phyloP scores from a whole-genome alignment of 2,888 invertebrate genomes.

The Erebia epiphron region DNA sequence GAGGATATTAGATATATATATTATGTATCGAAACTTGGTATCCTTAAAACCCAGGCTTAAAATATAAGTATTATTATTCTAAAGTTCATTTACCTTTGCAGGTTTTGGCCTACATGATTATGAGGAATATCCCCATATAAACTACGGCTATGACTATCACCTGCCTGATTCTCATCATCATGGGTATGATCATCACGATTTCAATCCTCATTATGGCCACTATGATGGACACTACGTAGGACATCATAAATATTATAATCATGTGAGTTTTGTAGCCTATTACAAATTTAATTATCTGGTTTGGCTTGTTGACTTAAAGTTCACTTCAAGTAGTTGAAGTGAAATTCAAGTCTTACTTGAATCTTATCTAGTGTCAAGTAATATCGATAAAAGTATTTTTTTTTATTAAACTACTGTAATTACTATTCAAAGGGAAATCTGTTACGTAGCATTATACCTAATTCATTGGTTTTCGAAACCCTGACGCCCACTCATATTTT shows the following conservation, averaged over 20 bases:
- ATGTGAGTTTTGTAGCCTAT: slow-evolving; percentile 55
- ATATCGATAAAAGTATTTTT: too few relatives aligned
- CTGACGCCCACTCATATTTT: not conserved
- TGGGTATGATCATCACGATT: slow-evolving; percentile 41
- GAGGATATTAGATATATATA: too few relatives aligned
- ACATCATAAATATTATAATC: slow-evolving; percentile 62
- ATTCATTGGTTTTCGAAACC: not conserved
- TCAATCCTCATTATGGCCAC: slow-evolving; percentile 48
- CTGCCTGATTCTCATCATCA: slow-evolving; percentile 47
- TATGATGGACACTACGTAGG: slow-evolving; percentile 49
- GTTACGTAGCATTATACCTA: not conserved
- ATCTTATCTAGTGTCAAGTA: too few relatives aligned
- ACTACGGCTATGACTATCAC: slow-evolving; percentile 59
- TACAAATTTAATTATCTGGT: not conserved
- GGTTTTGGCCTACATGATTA: slow-evolving; percentile 65
- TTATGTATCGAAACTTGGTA: too few relatives aligned
- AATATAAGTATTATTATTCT: not conserved
- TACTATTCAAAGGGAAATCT: not conserved
- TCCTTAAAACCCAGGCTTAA: too few relatives aligned
- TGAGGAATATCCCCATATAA: slow-evolving; percentile 61
- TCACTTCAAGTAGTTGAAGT: too few relatives aligned
- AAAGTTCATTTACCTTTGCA: slow-evolving; percentile 36
- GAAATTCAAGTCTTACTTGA: too few relatives aligned
- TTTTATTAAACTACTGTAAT: too few relatives aligned
- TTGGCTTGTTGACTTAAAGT: too few relatives aligned